These are phyloP conservation scores for Masnerella sp. DNA, from an alignment of 2,888 invertebrate genomes.

Conservation along the genomic window DNA sequence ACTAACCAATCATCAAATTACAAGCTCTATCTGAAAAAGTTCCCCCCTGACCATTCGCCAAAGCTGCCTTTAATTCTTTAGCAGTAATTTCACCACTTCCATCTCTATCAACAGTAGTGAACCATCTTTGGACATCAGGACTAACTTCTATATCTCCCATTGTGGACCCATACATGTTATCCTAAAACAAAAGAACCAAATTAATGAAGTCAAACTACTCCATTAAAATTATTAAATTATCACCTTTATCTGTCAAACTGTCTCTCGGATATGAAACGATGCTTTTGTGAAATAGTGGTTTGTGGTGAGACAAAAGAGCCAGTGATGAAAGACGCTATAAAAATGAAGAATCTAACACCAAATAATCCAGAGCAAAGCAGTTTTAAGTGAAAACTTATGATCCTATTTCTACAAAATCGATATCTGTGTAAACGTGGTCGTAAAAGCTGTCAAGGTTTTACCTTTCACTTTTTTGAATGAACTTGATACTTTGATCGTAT, in stretches of 20 bases:
- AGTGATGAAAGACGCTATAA: constrained; percentile 4
- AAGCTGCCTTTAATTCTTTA: constrained; percentile 86
- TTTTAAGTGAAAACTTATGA: not conserved
- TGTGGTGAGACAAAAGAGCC: constrained; percentile 19
- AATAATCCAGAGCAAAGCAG: too few species aligned
- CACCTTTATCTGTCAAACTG: constrained; percentile 18
- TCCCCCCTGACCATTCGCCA: constrained; percentile 91
- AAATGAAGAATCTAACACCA: not conserved
- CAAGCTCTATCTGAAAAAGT: constrained; percentile 90
- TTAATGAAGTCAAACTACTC: constrained; percentile 2
- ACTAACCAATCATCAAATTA: constrained; percentile 88
- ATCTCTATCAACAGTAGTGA: constrained; percentile 89
- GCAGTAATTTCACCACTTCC: constrained; percentile 89
- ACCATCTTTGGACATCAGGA: constrained; percentile 91
- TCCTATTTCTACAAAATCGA: too few species aligned
- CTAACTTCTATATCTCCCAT: constrained; percentile 74
- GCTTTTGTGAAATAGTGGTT: constrained; percentile 11
- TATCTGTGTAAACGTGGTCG: too few species aligned
- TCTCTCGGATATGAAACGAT: not conserved
- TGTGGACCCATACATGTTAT: constrained; percentile 61
- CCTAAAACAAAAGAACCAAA: constrained; percentile 15
- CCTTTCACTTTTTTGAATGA: too few species aligned
- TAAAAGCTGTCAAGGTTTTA: too few species aligned
- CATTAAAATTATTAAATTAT: too few species aligned
- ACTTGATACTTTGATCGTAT: too few species aligned